Evolutionary conservation across 2,113 vertebrate genomes (phyloP), one percentile per base, ranked within the genome.

Genomic region (Gnathonemus echidnorhynchus): DNA sequence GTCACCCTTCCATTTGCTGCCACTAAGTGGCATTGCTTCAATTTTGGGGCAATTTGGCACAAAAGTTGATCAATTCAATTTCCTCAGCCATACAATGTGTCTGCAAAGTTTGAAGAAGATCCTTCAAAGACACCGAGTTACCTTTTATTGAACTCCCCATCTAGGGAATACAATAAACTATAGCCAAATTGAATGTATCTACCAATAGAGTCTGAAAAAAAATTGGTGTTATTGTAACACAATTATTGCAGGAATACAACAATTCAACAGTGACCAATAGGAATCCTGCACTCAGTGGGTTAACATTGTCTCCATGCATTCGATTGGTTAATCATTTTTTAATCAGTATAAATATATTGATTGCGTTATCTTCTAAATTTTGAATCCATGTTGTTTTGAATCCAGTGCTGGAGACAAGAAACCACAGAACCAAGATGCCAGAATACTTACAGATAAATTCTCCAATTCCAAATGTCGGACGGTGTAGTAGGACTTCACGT

Each of bases 401-500:
- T 35, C 66, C 31, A 15, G 10, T 7, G 70, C 35, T 17, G 13
- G 27, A 35, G 6, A 39, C 31, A 77, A 35, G 13, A 27, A 77
- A 35, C 3, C 13, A 87, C n/a, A 87, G 48, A 52, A 24, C 27
- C 4, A 49, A n/a, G 15, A 89, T 53, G 70, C 3, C 48, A 52
- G 94, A 62, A 24, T 58, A 94, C 97, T 97, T 91, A 98, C 97
- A 0, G 93, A 92, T 8, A 97, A 94, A 92, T 99, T 98, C 93
- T 98, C 96, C 95, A 99, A 92, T 93, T 98, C 97, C 92, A 99
- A 95, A 91, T 97, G 97, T 89, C 98, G 97, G 50, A 99, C 97
- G 91, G 98, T 99, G 91, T 98, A 99, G 92, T 99, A 98, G 0
- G 98, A 98, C 91, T 99, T 99, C 91, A 98, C 91, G 90, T 99